Evolutionary conservation across 2,888 invertebrate genomes (phyloP).

Genomic region (Pseudolycoriella hygida): DNA sequence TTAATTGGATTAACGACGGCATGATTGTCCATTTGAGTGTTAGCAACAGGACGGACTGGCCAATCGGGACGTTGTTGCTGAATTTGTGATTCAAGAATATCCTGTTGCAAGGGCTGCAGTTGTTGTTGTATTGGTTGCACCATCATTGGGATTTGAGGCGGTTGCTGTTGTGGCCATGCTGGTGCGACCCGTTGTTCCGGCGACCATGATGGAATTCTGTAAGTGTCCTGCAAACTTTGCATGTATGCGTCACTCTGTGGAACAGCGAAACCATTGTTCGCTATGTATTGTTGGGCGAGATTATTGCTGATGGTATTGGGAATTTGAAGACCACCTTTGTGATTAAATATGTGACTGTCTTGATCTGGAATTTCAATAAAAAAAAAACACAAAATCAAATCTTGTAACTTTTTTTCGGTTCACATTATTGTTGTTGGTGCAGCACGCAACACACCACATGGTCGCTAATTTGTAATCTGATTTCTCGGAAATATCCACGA

Average conservation of each 20-base stretch:
- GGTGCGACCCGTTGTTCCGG: conserved; percentile 12
- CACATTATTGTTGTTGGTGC: too few relatives aligned
- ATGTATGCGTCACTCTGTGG: conserved; percentile 20
- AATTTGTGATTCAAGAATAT: neutral
- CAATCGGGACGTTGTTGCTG: conserved; percentile 4
- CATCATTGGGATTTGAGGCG: conserved; percentile 3
- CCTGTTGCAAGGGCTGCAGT: conserved; percentile 7
- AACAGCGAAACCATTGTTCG: conserved; percentile 15
- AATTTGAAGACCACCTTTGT: conserved; percentile 47
- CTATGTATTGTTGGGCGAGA: conserved; percentile 9
- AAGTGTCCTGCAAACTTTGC: conserved; percentile 10
- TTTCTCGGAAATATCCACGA: too few relatives aligned
- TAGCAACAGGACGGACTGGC: conserved; percentile 1
- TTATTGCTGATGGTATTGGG: conserved; percentile 18
- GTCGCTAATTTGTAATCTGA: too few relatives aligned
- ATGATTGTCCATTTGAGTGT: neutral
- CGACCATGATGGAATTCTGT: conserved; percentile 10
- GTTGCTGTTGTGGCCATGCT: conserved; percentile 15
- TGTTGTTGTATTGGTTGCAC: conserved; percentile 6
- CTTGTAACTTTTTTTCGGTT: too few relatives aligned
- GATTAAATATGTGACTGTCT: conserved; percentile 50
- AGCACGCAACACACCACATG: too few relatives aligned
- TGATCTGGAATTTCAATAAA: conserved; percentile 29
- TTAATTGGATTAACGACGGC: neutral
- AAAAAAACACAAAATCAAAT: conserved; percentile 8